Evolutionary conservation across 2,888 invertebrate species (phyloP), one percentile per base, ranked within the genome.

Genomic region (Venustoraphidia nigricollis): DNA sequence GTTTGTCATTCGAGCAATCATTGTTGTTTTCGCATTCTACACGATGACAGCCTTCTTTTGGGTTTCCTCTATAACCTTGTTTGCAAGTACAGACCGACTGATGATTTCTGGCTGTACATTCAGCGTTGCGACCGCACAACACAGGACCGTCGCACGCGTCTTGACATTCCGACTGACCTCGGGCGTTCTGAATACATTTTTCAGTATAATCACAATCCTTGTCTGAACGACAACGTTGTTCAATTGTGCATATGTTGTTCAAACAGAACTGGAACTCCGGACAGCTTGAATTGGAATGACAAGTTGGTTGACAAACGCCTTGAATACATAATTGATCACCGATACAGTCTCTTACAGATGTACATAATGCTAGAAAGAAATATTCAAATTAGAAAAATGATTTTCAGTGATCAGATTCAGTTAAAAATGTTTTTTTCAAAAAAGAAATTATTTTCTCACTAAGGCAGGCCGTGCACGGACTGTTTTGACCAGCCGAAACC

Each of bases 271-370:
- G 89, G 61, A 82, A 84, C 52, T 89, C 83, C 1, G 91, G 88
- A 57, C 92, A 93, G 10, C 85, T 84, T 2, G 75, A 67, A 60
- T 91, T 90, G 9, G 77, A 71, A 58, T 79, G 77, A 61, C 92
- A 92, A 3, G 87, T 86, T 17, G 87, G 78, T 59, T 88, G 82
- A 60, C 92, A 92, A n/a, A 86, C 77, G 10, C 79, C 81, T 64
- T 87, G 83, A 50, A 92, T 81, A 59, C 92, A 92, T 10, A 89
- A 69, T 68, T 92, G 91, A 58, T 89, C 86, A 11, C 77, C 76
- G 47, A 91, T 81, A 60, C 92, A 92, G 56, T 92, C 91, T 52
- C 91, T 76, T 14, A 84, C 77, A 55, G 81, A 84, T 55, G 79
- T 76, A 60, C 92, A 92, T 13, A 85, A 64, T 10, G 87, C 83